Base-by-base conservation (phyloP, 2,113 vertebrate species). In the Chionis minor region DNA sequence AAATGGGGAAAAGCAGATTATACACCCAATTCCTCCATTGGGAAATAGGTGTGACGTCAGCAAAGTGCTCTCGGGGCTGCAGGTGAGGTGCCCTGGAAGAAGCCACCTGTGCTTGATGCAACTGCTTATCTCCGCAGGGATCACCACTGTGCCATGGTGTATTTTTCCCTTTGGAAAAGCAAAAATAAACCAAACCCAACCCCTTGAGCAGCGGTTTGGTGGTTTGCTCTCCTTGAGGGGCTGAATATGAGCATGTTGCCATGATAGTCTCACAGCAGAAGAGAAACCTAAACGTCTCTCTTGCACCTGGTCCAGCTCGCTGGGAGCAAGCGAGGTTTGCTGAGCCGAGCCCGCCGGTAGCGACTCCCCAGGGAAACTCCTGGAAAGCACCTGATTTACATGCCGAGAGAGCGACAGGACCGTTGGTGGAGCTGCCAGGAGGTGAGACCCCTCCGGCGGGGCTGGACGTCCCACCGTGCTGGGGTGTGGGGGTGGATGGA, bases 361-460 rank as follows among this genome's bases (percentile, higher is more conserved):
- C 2, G 3, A 19, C 27, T 72, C 11, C 44, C 17, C 12, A 8
- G 8, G 23, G 75, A n/a, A 94, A 55, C 49, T 86, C 73, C 85
- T 92, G 77, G 74, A 74, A 88, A 91, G 35, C 71, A 74, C 88
- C 88, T 42, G 66, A 72, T 78, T 67, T 73, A n/a, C 33, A 14
- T 23, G 9, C 78, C 61, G 77, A 10, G 14, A 55, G 21, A 52
- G 26, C 28, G 77, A 86, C 47, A 54, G 67, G 58, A 30, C 1
- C 1, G 26, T 65, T 1, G 2, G 35, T 55, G 42, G 44, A 75
- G 58, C 52, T 96, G 71, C 58, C 30, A 28, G 73, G 33, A 75
- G 61, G 14, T 42, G 47, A 86, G 27, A 72, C 8, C 4, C n/a
- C n/a, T 74, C 26, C 0, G 0, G 44, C 32, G 73, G 19, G n/a